Evolutionary conservation across 2,888 invertebrate genomes (phyloP).

Genomic region (Drosophila mercatorum): DNA sequence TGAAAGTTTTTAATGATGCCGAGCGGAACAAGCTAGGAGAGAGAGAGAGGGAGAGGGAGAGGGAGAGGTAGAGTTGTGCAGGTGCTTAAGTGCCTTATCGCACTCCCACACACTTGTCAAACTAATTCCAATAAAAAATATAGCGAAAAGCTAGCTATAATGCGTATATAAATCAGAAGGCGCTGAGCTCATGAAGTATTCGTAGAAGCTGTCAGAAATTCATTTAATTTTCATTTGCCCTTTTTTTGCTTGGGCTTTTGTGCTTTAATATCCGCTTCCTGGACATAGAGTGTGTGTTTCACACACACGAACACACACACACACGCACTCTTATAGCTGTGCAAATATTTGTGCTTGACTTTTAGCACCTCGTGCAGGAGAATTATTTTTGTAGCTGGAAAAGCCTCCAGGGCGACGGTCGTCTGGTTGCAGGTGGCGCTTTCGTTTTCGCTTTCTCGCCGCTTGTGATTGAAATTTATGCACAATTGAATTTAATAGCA

Average conservation of each 20-base stretch:
- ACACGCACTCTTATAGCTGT: constrained; percentile 10
- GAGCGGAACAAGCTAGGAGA: not conserved
- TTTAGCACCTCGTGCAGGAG: constrained; percentile 39
- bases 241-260: constrained; percentile 28
- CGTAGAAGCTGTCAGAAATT: constrained; percentile 38
- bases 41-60: not conserved
- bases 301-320: constrained; percentile 9
- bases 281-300: constrained; percentile 51
- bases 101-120: constrained; percentile 19
- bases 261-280: constrained; percentile 73
- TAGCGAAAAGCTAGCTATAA: constrained; percentile 7
- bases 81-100: constrained; percentile 59
- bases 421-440: not conserved
- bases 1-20: constrained; percentile 28
- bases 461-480: constrained; percentile 61
- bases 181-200: constrained; percentile 13
- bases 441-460: not conserved
- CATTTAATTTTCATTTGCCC: constrained; percentile 32
- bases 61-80: constrained; percentile 3
- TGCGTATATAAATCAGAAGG: constrained; percentile 39
- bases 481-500: constrained; percentile 67
- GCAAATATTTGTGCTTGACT: constrained; percentile 48
- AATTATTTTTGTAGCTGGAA: constrained; percentile 38
- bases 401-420: constrained; percentile 2
- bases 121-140: constrained; percentile 26